Evolutionary conservation across 2,113 vertebrate species (phyloP), one percentile per base, ranked within the genome.

Genomic region (Seriola quinqueradiata): DNA sequence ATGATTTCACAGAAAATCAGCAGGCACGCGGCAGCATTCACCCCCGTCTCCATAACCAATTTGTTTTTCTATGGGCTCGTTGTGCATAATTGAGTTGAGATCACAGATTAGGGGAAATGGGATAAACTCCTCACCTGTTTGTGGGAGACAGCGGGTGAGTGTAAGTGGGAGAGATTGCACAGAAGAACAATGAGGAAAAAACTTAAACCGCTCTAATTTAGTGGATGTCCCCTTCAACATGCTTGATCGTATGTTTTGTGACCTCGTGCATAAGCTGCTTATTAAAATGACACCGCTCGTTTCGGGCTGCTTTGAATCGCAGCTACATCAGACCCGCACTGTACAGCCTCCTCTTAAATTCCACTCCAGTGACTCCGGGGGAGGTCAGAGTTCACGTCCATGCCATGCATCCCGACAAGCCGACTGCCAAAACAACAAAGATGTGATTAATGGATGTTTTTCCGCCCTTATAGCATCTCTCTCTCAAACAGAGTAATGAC

Each of bases 361-460:
- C 10, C 42, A 0, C 57, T 75, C 9, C 77, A 23, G 76, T 61
- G 28, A 55, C 87, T 81, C 67, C 28, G 8, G 38, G 11, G 75
- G 81, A 85, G 90, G 90, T 92, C 91, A 92, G 40, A 89, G 91
- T 89, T 91, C 79, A 85, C 79, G 55, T 87, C 57, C 89, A 55
- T 67, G 88, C 71, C 78, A 11, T 36, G 91, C 89, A 89, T 90
- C 83, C 63, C 8, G 64, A 90, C 87, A 67, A 80, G 87, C 9
- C 19, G 23, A 19, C 82, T 78, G 90, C 82, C 89, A 90, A 88
- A 90, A 91, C 89, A 92, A 89, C 80, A 81, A 54, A 79, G 82
- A 70, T 3, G 59, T 91, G 92, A 92, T 88, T 89, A 89, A 93
- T 93, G 92, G 83, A 46, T 92, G 84, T 91, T 91, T 85, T 85